phyloP scores from a whole-genome alignment of 2,888 invertebrate species.

The Drosophila dives region DNA sequence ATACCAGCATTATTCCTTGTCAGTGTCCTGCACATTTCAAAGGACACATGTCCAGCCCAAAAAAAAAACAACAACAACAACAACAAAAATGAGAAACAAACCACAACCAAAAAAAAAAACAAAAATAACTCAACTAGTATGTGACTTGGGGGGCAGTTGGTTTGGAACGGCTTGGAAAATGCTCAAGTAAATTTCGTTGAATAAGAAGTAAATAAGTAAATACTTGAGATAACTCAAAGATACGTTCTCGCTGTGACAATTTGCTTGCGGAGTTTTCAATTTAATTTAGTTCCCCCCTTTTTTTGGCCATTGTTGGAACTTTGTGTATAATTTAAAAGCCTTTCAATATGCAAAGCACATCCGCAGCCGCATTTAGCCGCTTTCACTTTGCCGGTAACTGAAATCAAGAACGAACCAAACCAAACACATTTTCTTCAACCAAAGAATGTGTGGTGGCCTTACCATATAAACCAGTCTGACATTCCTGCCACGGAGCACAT shows the following conservation, averaged over 20 bases:
- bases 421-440: conserved; percentile 29
- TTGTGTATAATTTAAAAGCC: conserved; percentile 47
- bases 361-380: conserved; percentile 52
- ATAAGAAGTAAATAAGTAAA: conserved; percentile 80
- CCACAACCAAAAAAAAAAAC: not conserved
- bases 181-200: conserved; percentile 72
- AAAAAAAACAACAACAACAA: not conserved
- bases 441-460: conserved; percentile 48
- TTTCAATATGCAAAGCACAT: conserved; percentile 76
- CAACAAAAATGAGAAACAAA: not conserved
- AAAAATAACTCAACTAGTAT: conserved; percentile 28
- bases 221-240: conserved; percentile 66
- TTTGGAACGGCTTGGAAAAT: conserved; percentile 54
- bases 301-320: conserved; percentile 15
- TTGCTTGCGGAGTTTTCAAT: conserved; percentile 41
- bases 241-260: conserved; percentile 53
- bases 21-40: conserved; percentile 69
- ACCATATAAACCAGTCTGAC: conserved; percentile 56
- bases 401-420: conserved; percentile 40
- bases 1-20: conserved; percentile 77
- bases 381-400: conserved; percentile 49
- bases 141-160: conserved; percentile 36
- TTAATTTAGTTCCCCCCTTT: conserved; percentile 32
- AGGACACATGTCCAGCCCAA: conserved; percentile 61
- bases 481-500: conserved; percentile 62